Base-by-base conservation (phyloP, 2,888 invertebrate species). In the Nemoura dubitans region DNA sequence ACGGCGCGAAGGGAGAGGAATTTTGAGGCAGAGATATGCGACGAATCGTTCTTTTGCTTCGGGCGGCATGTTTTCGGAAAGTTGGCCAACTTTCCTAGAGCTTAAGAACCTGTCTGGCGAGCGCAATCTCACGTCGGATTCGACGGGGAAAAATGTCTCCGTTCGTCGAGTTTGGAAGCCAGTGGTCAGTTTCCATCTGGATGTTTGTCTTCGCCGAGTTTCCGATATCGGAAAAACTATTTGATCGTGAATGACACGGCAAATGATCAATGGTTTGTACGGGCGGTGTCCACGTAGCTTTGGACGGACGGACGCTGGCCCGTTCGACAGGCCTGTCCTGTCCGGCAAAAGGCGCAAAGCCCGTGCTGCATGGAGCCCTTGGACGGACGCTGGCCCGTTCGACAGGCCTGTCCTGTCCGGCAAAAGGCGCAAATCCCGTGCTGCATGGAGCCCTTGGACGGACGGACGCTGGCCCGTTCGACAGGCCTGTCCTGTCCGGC, bases 211-310 rank as follows among this genome's bases (percentile, higher is more conserved):
- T 42, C 43, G 83, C 25, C 83, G 42, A 42, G 42, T 26, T 42
- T 42, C 6, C 83, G 43, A 30, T 83, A 83, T 83, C 83, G 83
- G 83, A 83, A 42, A 21, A 36, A 83, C 83, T 83, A 30, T 83
- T 83, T 83, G 83, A 83, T 30, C 26, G 26, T 83, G 83, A 83
- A 83, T 83, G 83, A 83, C 83, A 83, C 83, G 36, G 36, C 42
- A 83, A 83, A 83, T 83, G 83, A 83, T 83, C 83, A 83, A 83
- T 83, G 36, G 83, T 83, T 42, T 83, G 83, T 21, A 25, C 30
- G 83, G n/a, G 26, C 26, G 36, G 42, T n/a, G 26, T 36, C 42
- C 83, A 10, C 16, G 83, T 21, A 36, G n/a, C n/a, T n/a, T 81
- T 30, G 29, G 81, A 30, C n/a, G 6, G 81, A n/a, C 81, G 10